Evolutionary conservation across 2,113 vertebrate species (phyloP), one percentile per base, ranked within the genome.

Genomic region (Cervus canadensis): DNA sequence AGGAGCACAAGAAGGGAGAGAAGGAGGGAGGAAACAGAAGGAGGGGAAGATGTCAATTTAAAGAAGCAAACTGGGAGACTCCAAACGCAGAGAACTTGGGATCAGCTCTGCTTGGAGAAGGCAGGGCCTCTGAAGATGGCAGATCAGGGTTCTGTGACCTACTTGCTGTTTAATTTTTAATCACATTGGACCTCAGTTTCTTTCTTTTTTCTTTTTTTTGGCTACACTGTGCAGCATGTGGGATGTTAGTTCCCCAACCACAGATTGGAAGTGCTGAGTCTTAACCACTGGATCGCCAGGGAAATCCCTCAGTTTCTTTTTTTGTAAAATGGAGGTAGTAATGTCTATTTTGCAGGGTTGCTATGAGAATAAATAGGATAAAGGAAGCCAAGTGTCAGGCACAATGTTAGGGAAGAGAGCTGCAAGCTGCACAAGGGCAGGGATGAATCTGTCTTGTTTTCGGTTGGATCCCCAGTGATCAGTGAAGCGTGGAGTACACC

Each of bases 401-500:
- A 15, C n/a, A 7, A 1, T 3, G 1, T 25, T 28, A 8, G 54
- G 33, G 15, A 9, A 23, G 60, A 50, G 48, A 81, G 40, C 15
- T 12, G 59, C 17, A 6, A 13, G 13, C 21, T 0, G 17, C 56
- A 36, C 7, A 0, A 19, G 17, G 74, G 25, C 7, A 43, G 5
- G 54, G n/a, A 30, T 3, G 2, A 36, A 40, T 26, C n/a, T 17
- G 43, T 26, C 16, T 62, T 23, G 4, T 30, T 71, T 28, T 21
- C 14, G 0, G 11, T 21, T 7, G 16, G 30, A 2, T 54, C 10
- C 21, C 74, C 43, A 48, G 43, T 16, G 8, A 25, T 13, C 40
- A 13, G 36, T 1, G 4, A 12, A 16, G 52, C 0, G 0, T 56
- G 3, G 15, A 40, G 54, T 3, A 11, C 5, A 17, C 10, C 3